Conservation (phyloP, 2,888 invertebrate genomes). For the Iphiclides podalirius region DNA sequence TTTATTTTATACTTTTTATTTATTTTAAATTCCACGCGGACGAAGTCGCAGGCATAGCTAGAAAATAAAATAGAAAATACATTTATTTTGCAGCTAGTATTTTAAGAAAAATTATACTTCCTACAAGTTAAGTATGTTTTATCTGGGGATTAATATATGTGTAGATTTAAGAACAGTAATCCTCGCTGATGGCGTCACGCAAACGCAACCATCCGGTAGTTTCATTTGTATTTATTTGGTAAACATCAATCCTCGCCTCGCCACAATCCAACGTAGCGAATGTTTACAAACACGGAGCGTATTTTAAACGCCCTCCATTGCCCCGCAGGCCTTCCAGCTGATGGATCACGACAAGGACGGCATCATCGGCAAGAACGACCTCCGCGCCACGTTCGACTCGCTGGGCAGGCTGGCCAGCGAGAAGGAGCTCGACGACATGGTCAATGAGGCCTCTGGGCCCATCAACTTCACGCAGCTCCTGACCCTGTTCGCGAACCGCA, state of each 20-base stretch:
- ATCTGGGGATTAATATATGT: too few species aligned
- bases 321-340: slow-evolving; percentile 91
- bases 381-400: slow-evolving; percentile 94
- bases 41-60: too few species aligned
- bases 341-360: slow-evolving; percentile 98
- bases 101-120: too few species aligned
- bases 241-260: slow-evolving; percentile 41
- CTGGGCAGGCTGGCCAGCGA: slow-evolving; percentile 94
- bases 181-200: too few species aligned
- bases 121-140: too few species aligned
- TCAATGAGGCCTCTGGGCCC: slow-evolving; percentile 92
- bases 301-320: slow-evolving; percentile 14
- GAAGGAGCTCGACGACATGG: slow-evolving; percentile 95
- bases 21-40: too few species aligned
- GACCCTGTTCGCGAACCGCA: slow-evolving; percentile 94
- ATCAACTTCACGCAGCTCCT: slow-evolving; percentile 97
- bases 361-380: slow-evolving; percentile 92
- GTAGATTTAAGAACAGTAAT: too few species aligned
- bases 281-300: background rate
- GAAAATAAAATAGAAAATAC: too few species aligned
- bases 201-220: background rate
- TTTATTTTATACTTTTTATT: too few species aligned
- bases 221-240: slow-evolving; percentile 40
- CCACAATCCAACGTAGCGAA: background rate
- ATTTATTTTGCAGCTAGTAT: too few species aligned